Evolutionary conservation across 1,140 invertebrate genomes (phyloP).

Genomic region (Drosophila ficusphila): DNA sequence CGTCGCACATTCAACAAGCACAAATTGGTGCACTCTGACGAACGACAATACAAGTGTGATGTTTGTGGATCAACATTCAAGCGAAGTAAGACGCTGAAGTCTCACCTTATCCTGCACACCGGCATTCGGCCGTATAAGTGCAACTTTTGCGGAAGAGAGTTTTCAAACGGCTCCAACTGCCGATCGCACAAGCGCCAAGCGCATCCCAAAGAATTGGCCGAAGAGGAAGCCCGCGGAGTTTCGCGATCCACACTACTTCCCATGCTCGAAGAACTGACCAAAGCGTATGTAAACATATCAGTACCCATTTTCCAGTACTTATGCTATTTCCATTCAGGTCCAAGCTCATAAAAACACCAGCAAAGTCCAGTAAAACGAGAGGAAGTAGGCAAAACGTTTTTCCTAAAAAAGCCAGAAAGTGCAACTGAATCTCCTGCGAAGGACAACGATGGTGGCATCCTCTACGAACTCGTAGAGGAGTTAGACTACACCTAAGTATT

Average conservation of each 20-base stretch:
- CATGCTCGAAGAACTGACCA: constrained; percentile 70
- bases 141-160: constrained; percentile 85
- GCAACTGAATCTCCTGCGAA: constrained; percentile 1
- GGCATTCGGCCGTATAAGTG: constrained; percentile 85
- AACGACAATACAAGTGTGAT: constrained; percentile 84
- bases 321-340: constrained; percentile 24
- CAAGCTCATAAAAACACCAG: constrained; percentile 60
- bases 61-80: constrained; percentile 80
- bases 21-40: constrained; percentile 84
- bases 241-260: constrained; percentile 61
- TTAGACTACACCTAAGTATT: constrained; percentile 33
- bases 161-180: constrained; percentile 85
- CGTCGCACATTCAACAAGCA: constrained; percentile 85
- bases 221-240: constrained; percentile 74
- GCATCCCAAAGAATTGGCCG: constrained; percentile 84
- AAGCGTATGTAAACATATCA: constrained; percentile 48
- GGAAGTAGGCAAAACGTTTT: constrained; percentile 2
- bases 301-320: neutral
- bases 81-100: constrained; percentile 82
- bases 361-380: constrained; percentile 33
- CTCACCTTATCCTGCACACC: constrained; percentile 84
- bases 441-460: constrained; percentile 23
- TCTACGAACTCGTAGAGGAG: constrained; percentile 60
- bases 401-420: constrained; percentile 1
- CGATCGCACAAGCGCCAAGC: constrained; percentile 85